Evolutionary conservation across 2,888 invertebrate species (phyloP).

Genomic region (Mayetiola destructor): DNA sequence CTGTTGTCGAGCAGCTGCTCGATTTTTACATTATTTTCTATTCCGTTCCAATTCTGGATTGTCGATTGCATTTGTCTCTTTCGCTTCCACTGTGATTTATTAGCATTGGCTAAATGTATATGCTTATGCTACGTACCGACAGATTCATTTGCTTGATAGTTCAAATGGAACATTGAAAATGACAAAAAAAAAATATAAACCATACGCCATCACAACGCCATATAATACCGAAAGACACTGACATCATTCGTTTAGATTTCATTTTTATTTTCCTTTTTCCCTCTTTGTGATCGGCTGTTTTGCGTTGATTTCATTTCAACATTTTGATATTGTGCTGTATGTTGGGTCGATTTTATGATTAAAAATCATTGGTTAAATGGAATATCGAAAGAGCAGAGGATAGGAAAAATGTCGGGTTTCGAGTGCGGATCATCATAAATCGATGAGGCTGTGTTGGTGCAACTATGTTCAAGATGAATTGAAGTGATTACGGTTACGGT

Average conservation of each 20-base stretch:
- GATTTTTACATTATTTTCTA: not conserved
- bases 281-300: too few species aligned
- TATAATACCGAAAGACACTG: not conserved
- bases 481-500: slow-evolving; percentile 10
- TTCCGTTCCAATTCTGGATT: not conserved
- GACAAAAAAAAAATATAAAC: too few species aligned
- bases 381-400: too few species aligned
- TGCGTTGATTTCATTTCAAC: not conserved
- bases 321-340: not conserved
- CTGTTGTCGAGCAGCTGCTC: not conserved
- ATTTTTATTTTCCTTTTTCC: not conserved
- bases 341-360: not conserved
- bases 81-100: not conserved
- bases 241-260: not conserved
- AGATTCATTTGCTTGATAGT: not conserved
- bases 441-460: not conserved
- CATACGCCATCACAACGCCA: slow-evolving; percentile 8
- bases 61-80: not conserved
- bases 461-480: not conserved
- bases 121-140: not conserved
- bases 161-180: too few species aligned
- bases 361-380: slow-evolving; percentile 2
- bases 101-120: not conserved
- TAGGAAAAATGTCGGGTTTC: too few species aligned
- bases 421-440: too few species aligned